Base-by-base conservation (phyloP, 2,113 vertebrate genomes). In the Heterotilapia buettikoferi region DNA sequence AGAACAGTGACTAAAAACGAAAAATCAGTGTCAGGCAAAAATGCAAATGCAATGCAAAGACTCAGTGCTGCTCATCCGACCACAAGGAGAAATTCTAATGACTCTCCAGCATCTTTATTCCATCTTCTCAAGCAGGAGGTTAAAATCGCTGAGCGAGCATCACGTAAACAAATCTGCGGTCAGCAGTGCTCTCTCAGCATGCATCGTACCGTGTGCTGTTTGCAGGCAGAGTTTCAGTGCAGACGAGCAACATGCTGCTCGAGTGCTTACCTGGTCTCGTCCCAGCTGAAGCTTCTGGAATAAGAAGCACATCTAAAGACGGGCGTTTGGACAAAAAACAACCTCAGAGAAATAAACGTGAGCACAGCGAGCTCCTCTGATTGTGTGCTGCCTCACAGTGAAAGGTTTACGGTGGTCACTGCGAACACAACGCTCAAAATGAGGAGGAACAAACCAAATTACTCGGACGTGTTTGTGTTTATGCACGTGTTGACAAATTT, bases 241-340 rank as follows among this genome's bases (percentile, higher is more conserved):
- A 50, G 45, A 52, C 26, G 6, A 33, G 43, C 45, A 92, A 96
- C 92, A 96, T 96, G 94, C 94, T 85, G 89, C 83, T 13, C 78
- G 18, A 87, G 24, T 13, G 97, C 97, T 98, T 96, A 98, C 98
- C 97, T 96, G 88, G 96, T 96, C 86, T 98, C 98, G 92, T 98
- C 98, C 97, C 98, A 95, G 97, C 96, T 97, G 96, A 98, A 96
- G 97, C 97, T 97, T 97, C 98, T 98, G 97, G 92, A 98, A 97
- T 93, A 97, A 97, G 89, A 98, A 93, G 95, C 94, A 97, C 68
- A 96, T 68, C 78, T 71, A 54, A 45, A 73, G 66, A 84, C 5
- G 19, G 63, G 52, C 11, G n/a, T 56, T 12, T 76, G 43, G 78
- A 81, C 61, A 31, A 43, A 71, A 81, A 36, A 54, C 36, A 45